Base-by-base conservation (phyloP, 37 sponge, comb jelly and placozoan genomes). In the Chondrilla cf. caribensis region DNA sequence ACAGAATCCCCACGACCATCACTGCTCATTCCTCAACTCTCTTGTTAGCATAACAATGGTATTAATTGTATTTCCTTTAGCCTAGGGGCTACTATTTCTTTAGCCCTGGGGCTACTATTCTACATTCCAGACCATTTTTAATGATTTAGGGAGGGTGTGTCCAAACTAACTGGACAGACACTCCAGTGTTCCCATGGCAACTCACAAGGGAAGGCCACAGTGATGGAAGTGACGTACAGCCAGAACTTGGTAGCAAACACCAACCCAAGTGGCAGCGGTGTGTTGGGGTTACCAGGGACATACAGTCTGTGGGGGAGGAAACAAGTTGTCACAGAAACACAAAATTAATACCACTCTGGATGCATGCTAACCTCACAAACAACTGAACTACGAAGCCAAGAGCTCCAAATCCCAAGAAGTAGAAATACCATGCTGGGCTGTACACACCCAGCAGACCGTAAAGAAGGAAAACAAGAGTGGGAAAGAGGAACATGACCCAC, bases 181-280 rank as follows among this genome's bases (percentile, higher is more conserved):
- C n/a, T n/a, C n/a, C n/a, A n/a, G n/a, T n/a, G n/a, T n/a, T n/a
- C n/a, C n/a, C n/a, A n/a, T n/a, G n/a, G n/a, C 55, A 29, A 70
- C 83, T 38, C 3, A 70, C 81, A 24, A 33, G 81, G 76, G 22
- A 72, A 15, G 32, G 70, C 64, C 58, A 55, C 77, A n/a, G 33
- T 57, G 36, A 83, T 78, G 25, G 86, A 82, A 1, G 95, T 89
- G 60, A 82, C 8, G 75, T 91, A 95, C 25, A 91, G 41, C 85
- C 81, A 81, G 35, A 91, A 42, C 66, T 91, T 88, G 41, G 89
- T 89, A 0, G 84, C 95, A 55, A 91, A 29, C 25, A 91, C 92
- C 0, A 95, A 58, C 2, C 95, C 95, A 60, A 95, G 77, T 0
- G 91, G 86, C 32, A 89, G 57, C 25, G 95, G 95, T 68, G 83